These are phyloP conservation scores for Pelecanus crispus DNA, from an alignment of 2,113 vertebrate species.

Conservation along the genomic window DNA sequence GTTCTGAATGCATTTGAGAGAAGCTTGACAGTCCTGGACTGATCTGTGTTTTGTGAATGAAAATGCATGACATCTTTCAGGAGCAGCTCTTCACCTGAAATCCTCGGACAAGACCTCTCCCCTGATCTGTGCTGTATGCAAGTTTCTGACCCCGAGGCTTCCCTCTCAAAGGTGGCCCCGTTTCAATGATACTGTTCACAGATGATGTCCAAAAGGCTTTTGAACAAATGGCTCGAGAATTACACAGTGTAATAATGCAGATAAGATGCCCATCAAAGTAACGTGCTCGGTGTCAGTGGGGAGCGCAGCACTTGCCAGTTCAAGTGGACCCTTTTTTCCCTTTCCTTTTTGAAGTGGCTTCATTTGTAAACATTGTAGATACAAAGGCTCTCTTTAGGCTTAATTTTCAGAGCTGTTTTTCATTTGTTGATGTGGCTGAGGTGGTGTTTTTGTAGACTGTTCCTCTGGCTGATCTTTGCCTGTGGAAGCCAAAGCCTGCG, in stretches of 20 bases:
- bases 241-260: neutral
- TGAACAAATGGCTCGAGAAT: neutral
- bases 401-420: neutral
- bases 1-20: neutral
- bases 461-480: neutral
- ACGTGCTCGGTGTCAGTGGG: neutral
- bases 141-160: fast-evolving
- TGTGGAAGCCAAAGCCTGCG: neutral
- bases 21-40: neutral
- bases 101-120: neutral
- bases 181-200: neutral
- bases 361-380: neutral
- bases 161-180: neutral
- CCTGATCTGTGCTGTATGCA: neutral
- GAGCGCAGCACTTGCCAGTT: neutral
- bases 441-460: neutral
- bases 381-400: neutral
- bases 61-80: neutral
- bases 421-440: neutral
- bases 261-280: neutral
- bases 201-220: neutral
- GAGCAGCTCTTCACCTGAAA: neutral
- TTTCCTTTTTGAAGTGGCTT: neutral
- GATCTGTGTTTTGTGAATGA: neutral
- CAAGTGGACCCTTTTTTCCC: neutral